A percentile compares a stretch with the other conserved stretches of the same genome.
Conservation (phyloP, 1,140 invertebrate genomes). For the roundworm (Caenorhabditis elegans) region DNA sequence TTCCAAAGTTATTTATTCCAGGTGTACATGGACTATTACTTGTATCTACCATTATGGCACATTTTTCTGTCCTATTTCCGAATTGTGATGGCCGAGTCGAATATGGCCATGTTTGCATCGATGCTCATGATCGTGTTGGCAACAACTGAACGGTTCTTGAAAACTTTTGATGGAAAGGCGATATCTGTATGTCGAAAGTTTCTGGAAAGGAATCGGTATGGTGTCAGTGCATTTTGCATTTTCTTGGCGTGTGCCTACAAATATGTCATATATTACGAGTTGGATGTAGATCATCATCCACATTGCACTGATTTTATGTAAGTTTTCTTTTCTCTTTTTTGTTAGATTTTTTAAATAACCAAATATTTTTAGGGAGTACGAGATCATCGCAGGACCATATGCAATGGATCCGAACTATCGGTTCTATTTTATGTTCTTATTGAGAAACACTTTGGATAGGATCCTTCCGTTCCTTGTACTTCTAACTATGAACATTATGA, state of each 20-base stretch:
- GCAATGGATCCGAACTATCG: constrained; percentile 41
- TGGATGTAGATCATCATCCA: constrained; percentile 53
- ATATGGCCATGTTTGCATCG: constrained; percentile 62
- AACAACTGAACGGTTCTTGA: constrained; percentile 59
- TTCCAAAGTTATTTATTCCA: neutral
- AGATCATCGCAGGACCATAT: constrained; percentile 48
- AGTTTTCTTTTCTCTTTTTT: neutral
- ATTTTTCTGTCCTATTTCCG: constrained; percentile 60
- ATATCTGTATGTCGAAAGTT: constrained; percentile 54
- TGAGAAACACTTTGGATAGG: constrained; percentile 56
- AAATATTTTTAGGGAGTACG: constrained; percentile 45
- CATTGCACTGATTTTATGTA: constrained; percentile 54
- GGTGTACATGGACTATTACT: constrained; percentile 61
- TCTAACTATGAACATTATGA: constrained; percentile 59
- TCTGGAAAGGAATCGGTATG: constrained; percentile 56
- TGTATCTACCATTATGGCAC: constrained; percentile 57
- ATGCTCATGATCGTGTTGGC: constrained; percentile 62
- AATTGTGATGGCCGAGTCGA: constrained; percentile 56
- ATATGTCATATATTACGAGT: constrained; percentile 62
- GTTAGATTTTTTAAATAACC: neutral
- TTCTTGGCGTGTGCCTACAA: constrained; percentile 55
- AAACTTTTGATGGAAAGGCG: constrained; percentile 55
- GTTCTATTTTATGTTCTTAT: constrained; percentile 64
- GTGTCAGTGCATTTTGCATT: constrained; percentile 52
- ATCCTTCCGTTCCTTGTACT: constrained; percentile 59